These are phyloP conservation scores for Caradrina clavipalpis DNA, from an alignment of 2,888 invertebrate genomes.

Conservation along the genomic window DNA sequence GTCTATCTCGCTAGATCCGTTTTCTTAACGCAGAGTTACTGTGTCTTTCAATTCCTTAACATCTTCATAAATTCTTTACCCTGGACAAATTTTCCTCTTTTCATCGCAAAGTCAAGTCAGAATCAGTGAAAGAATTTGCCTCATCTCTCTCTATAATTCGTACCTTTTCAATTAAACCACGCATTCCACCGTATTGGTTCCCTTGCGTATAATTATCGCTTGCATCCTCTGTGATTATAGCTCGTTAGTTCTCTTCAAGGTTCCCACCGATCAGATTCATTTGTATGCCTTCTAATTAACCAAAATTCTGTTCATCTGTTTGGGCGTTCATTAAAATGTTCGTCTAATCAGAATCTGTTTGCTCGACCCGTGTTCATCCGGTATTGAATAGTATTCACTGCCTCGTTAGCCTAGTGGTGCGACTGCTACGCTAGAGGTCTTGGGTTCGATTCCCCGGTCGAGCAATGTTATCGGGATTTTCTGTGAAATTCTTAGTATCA, in stretches of 20 bases:
- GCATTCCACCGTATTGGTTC: conserved; percentile 28
- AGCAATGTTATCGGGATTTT: no score
- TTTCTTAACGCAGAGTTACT: background rate
- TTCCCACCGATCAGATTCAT: conserved; percentile 49
- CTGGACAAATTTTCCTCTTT: background rate
- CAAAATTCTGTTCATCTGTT: conserved; percentile 31
- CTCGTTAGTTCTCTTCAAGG: conserved; percentile 68
- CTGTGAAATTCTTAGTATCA: no score
- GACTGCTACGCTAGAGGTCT: no score
- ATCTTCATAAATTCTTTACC: background rate
- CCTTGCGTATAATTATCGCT: conserved; percentile 58
- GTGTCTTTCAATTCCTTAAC: background rate
- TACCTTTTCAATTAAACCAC: conserved; percentile 32
- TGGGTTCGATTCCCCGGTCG: no score
- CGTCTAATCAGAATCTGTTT: conserved; percentile 19
- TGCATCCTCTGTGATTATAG: conserved; percentile 63
- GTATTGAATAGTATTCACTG: no score
- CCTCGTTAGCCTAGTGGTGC: no score
- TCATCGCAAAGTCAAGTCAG: background rate
- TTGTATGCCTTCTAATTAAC: conserved; percentile 60
- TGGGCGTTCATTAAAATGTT: conserved; percentile 16
- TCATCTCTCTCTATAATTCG: background rate
- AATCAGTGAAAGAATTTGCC: background rate
- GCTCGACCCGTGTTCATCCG: background rate
- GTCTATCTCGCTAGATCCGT: background rate